These are phyloP conservation scores for Ectemnius continuus DNA, from an alignment of 2,888 invertebrate genomes.

Conservation along the genomic window DNA sequence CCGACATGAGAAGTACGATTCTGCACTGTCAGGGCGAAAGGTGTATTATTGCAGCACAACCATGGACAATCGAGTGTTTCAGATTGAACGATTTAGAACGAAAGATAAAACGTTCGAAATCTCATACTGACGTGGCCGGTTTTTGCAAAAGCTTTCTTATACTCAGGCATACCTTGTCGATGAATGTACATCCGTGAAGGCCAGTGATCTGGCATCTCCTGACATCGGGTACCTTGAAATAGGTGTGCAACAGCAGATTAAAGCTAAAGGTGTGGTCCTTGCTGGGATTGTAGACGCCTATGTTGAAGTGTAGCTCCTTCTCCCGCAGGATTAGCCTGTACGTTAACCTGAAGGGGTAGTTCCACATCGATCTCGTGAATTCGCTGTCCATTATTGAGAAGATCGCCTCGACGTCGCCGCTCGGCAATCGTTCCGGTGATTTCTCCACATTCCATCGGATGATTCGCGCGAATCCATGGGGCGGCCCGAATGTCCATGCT, in stretches of 20 bases:
- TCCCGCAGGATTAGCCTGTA: slow-evolving; percentile 94
- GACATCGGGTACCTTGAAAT: slow-evolving; percentile 97
- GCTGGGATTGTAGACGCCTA: slow-evolving; percentile 96
- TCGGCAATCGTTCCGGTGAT: slow-evolving; percentile 91
- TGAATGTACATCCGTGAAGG: slow-evolving; percentile 92
- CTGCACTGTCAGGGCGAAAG: too few species aligned
- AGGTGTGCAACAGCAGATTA: slow-evolving; percentile 95
- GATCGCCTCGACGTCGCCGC: slow-evolving; percentile 94
- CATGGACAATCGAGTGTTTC: too few species aligned
- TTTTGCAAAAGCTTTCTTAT: background rate
- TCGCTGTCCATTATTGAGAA: slow-evolving; percentile 96
- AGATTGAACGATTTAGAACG: too few species aligned
- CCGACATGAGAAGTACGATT: background rate
- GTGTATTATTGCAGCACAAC: too few species aligned
- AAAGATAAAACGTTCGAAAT: too few species aligned
- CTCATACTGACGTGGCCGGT: background rate
- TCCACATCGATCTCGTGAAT: slow-evolving; percentile 96
- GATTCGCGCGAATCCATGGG: slow-evolving; percentile 97
- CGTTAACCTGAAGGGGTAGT: slow-evolving; percentile 95
- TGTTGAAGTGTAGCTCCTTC: slow-evolving; percentile 94
- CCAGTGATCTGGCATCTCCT: slow-evolving; percentile 94
- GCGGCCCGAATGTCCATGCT: slow-evolving; percentile 95
- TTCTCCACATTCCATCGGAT: slow-evolving; percentile 95
- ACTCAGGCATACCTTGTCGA: slow-evolving; percentile 86
- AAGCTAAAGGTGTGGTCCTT: slow-evolving; percentile 94